Percentiles rank a stretch among this genome's conserved stretches.
These are phyloP conservation scores for Coptodon rendalli DNA, from an alignment of 2,113 vertebrate species.

Conservation along the genomic window DNA sequence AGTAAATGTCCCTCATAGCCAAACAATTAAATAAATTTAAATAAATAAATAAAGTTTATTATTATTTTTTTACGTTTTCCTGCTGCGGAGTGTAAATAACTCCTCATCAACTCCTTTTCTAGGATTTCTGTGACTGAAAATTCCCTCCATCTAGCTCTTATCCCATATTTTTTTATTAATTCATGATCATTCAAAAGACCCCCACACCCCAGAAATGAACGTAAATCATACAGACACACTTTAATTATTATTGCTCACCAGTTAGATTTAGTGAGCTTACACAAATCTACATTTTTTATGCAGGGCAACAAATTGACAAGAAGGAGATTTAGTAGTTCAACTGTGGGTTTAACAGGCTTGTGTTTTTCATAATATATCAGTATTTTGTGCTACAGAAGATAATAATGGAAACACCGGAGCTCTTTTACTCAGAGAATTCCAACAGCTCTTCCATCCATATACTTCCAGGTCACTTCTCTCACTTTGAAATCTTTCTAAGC, in stretches of 20 bases:
- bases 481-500: not conserved
- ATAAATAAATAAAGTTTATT: not conserved
- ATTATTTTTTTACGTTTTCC: not conserved
- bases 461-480: not conserved
- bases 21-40: not conserved
- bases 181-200: not conserved
- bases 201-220: not conserved
- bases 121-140: not conserved
- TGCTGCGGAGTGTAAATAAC: not conserved
- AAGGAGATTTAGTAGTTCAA: not conserved
- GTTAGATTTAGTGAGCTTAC: not conserved
- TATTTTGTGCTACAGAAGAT: not conserved
- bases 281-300: not conserved
- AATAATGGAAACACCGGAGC: not conserved
- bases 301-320: not conserved
- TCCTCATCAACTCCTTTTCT: rapidly evolving
- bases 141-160: not conserved
- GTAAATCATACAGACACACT: not conserved
- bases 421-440: not conserved
- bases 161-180: not conserved
- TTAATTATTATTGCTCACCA: not conserved
- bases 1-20: not conserved
- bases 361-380: not conserved
- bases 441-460: not conserved
- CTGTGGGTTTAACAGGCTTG: not conserved